Evolutionary conservation across 2,888 invertebrate species (phyloP), one percentile per base, ranked within the genome.

Genomic region (Chrysodeixis includens): DNA sequence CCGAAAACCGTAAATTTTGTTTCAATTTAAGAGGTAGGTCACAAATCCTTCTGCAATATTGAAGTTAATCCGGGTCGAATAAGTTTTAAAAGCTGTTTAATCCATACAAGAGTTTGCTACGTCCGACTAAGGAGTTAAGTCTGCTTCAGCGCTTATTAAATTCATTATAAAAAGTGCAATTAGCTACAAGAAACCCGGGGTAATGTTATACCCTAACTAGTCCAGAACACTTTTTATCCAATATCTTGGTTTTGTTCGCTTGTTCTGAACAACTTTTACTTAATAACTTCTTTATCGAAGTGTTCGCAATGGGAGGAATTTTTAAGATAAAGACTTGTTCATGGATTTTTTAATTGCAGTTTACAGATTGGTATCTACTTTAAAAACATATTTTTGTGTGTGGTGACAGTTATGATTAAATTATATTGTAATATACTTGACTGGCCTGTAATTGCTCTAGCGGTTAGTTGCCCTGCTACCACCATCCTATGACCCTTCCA

Each of bases 101-200:
- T 84, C 78, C 68, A 71, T 70, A 82, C 80, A 83, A 70, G 75
- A 83, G 81, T 82, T 78, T 84, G 66, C 74, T 66, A 71, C 78
- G 70, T 77, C 66, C 63, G 83, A 75, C 81, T 80, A 72, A 78
- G 69, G 78, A 80, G 79, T 78, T 75, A 83, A 84, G 78, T 85
- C 73, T 71, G 68, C 76, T 75, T 69, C 55, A 79, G 80, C 68
- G 80, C 82, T 86, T 86, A 85, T 88, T 85, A 85, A 86, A 83
- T 87, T 84, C 74, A 86, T 86, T 85, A 83, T 73, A 73, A 84
- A 86, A 87, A 86, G 79, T 83, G 81, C 82, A 85, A 87, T 87
- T 87, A 85, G 83, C 81, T 76, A 65, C 74, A 58, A 74, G 71
- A 73, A 69, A 81, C 77, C 73, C 73, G 78, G 62, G 64, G 69